phyloP scores from a whole-genome alignment of 1,140 invertebrate species.

The Macrobrachium nipponense region DNA sequence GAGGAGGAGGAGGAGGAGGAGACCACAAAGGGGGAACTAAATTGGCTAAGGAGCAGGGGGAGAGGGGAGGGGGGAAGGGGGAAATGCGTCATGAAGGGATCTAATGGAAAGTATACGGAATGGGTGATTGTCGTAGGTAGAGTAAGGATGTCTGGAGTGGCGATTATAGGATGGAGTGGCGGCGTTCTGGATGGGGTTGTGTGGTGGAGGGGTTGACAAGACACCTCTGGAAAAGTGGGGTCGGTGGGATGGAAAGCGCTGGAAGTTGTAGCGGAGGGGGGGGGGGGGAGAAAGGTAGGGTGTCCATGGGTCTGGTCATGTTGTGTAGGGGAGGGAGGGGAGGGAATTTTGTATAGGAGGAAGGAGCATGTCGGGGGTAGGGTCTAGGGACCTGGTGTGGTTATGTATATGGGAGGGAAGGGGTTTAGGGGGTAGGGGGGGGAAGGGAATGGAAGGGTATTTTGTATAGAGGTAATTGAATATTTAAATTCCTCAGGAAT shows the following conservation, averaged over 20 bases:
- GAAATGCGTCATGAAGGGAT: background rate
- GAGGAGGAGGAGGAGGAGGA: background rate
- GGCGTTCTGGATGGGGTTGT: background rate
- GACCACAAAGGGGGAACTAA: background rate
- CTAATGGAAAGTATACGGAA: background rate
- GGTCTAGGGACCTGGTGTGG: too few species aligned
- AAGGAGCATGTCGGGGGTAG: background rate
- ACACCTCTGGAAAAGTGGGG: background rate
- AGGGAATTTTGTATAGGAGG: background rate
- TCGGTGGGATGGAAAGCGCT: background rate
- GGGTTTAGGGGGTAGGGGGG: background rate
- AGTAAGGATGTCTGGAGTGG: too few species aligned
- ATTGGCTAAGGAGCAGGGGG: background rate
- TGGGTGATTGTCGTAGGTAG: background rate
- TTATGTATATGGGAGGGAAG: background rate
- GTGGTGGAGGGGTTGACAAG: background rate
- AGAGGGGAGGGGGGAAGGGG: background rate
- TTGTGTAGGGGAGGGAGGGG: background rate
- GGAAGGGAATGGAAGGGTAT: constrained; percentile 1
- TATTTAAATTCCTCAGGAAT: too few species aligned
- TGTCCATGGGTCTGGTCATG: too few species aligned
- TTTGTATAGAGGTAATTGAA: background rate
- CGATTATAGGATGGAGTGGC: background rate
- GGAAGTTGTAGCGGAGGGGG: background rate
- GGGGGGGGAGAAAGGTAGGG: background rate